Base-by-base conservation (phyloP, 2,113 vertebrate genomes). In the Psittacula cyanocephala region DNA sequence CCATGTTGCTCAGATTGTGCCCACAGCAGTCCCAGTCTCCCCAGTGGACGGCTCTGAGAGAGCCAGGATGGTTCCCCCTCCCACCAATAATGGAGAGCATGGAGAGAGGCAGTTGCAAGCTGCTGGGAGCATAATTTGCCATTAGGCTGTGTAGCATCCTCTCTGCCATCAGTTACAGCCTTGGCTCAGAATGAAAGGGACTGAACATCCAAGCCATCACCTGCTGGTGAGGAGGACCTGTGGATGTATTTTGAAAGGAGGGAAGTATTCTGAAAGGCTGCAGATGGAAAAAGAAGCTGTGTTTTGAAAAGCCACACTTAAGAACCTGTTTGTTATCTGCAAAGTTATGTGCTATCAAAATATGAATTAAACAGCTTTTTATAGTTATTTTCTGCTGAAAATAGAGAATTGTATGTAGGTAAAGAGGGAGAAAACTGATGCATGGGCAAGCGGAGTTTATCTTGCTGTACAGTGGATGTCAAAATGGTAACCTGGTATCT, bases 61-160 rank as follows among this genome's bases (percentile, higher is more conserved):
- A 46, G 43, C 9, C 2, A 9, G 80, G 71, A 63, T 77, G 7
- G 63, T 62, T 59, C 7, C 41, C 2, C 5, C 10, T 91, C 65
- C 78, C 67, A 22, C 19, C 0, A 2, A 13, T 60, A 0, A 0
- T 25, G 17, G 43, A 68, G 59, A 71, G 27, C n/a, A 11, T 12
- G 24, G 64, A 27, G 50, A 91, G 35, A 29, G 41, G 69, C 35
- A 39, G 53, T 22, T 11, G 3, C 24, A 35, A 55, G 80, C 39
- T 47, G 28, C 68, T 63, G 75, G 50, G 53, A 85, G 39, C 0
- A 0, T 57, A 47, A 46, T 92, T 81, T 89, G 43, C 50, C 70
- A 0, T 80, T 35, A 78, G 43, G 35, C 47, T 91, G 6, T 7
- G 10, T 79, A 70, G 63, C 69, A 43, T 81, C 83, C 83, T 80